Base-by-base conservation (phyloP, 2,888 invertebrate species). In the Spatulosminthurus flaviceps region DNA sequence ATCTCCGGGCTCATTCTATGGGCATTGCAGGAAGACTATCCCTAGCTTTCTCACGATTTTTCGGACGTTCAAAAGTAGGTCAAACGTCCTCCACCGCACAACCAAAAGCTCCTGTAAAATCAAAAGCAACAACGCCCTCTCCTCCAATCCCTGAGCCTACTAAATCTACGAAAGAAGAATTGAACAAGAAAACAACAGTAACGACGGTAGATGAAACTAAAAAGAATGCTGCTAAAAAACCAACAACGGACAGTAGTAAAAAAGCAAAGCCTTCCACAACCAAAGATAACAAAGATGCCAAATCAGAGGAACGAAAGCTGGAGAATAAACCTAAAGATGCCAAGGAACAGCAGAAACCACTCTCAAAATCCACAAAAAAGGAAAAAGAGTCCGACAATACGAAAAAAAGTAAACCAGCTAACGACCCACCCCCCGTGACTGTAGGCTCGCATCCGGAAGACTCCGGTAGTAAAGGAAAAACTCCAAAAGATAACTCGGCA, bases 1-100 rank as follows among this genome's bases (percentile, higher is more conserved):
- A 85, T 61, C 77, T 85, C 4, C 81, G 82, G 60, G 84, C 82
- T 13, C 84, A 84, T 19, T 82, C 84, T 0, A 28, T 83, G 29
- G 84, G 84, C 2, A 28, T 84, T 9, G 80, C 82, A 16, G 83
- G 84, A 7, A 70, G 85, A 64, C 60, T 85, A 1, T 78, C 79
- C 1, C 72, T 83, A 26, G 82, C 84, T 4, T 43, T 85, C 1
- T 80, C 80, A 0, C 74, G 81, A 28, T 79, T 84, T 26, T 84
- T 83, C 73, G 79, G 82, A 13, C 80, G 83, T 22, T 72, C 80
- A 9, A 80, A 81, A 78, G 80, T 80, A 0, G 26, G 76, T 5
- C 70, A 76, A 29, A 80, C 34, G 9, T 64, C 69, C 1, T n/a
- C 77, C 21, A 72, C 9, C 26, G 24, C 51, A 24, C 61, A 72